These are phyloP conservation scores for Phymatocera aterrima DNA, from an alignment of 2,888 invertebrate species.

Conservation along the genomic window DNA sequence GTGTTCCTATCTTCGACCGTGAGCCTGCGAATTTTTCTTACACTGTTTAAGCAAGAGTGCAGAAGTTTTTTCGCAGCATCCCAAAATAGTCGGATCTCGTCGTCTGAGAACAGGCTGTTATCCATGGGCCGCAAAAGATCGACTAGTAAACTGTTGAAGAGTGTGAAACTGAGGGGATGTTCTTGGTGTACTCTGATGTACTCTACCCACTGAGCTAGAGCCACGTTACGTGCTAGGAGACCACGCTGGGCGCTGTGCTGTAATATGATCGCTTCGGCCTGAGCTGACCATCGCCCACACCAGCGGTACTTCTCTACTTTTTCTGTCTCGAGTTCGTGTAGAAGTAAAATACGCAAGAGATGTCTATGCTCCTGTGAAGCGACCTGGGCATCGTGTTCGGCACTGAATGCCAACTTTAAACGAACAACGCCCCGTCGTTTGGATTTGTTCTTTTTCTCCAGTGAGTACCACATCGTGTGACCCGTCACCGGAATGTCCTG, in stretches of 20 bases:
- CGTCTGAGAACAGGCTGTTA: slow-evolving; percentile 78
- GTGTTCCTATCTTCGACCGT: slow-evolving; percentile 84
- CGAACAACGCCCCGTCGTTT: slow-evolving; percentile 93
- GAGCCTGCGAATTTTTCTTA: slow-evolving; percentile 86
- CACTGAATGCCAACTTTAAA: slow-evolving; percentile 88
- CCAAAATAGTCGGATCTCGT: slow-evolving; percentile 86
- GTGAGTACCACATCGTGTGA: slow-evolving; percentile 92
- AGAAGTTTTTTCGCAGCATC: slow-evolving; percentile 86
- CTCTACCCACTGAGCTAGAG: slow-evolving; percentile 87
- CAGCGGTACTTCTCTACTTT: slow-evolving; percentile 86
- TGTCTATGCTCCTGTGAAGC: slow-evolving; percentile 91
- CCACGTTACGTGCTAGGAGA: slow-evolving; percentile 82
- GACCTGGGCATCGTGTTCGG: slow-evolving; percentile 90
- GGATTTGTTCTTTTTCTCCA: slow-evolving; percentile 90
- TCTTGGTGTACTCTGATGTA: slow-evolving; percentile 87
- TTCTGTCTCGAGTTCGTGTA: slow-evolving; percentile 88
- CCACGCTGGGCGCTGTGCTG: slow-evolving; percentile 98
- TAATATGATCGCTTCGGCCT: slow-evolving; percentile 90
- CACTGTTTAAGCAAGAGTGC: slow-evolving; percentile 85
- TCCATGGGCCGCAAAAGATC: slow-evolving; percentile 83
- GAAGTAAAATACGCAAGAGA: slow-evolving; percentile 84
- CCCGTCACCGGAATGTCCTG: slow-evolving; percentile 96
- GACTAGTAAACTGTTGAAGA: slow-evolving; percentile 86
- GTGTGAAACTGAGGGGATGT: slow-evolving; percentile 88
- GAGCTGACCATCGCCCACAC: slow-evolving; percentile 89